Evolutionary conservation across 2,797 vertebrate genomes (phyloP).

Genomic region (Cyprinella venusta): DNA sequence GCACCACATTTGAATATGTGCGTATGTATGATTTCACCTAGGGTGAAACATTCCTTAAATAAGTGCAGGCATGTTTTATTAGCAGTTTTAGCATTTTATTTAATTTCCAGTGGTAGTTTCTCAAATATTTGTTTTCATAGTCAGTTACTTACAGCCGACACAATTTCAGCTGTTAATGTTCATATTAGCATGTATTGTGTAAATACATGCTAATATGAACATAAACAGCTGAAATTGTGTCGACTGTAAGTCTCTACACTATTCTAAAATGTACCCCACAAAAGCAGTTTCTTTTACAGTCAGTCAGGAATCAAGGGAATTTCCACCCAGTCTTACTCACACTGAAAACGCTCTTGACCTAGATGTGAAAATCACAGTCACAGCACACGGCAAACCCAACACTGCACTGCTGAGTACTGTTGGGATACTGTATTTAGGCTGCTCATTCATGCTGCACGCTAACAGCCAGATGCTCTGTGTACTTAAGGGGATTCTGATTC

Average conservation of each 20-base stretch:
- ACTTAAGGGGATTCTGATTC: slow-evolving; percentile 25
- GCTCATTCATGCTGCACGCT: slow-evolving; percentile 44
- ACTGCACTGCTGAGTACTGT: slow-evolving; percentile 38
- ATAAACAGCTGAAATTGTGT: neutral
- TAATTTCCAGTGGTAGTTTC: neutral
- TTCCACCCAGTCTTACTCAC: slow-evolving; percentile 67
- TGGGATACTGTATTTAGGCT: slow-evolving; percentile 46
- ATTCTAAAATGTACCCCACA: slow-evolving; percentile 5
- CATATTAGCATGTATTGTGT: too few species aligned
- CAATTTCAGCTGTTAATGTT: too few species aligned
- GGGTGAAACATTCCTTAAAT: neutral
- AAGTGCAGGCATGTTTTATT: neutral
- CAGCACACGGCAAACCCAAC: slow-evolving; percentile 45
- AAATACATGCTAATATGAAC: neutral
- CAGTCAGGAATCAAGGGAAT: slow-evolving; percentile 63
- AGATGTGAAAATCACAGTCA: slow-evolving; percentile 63
- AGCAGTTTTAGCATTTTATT: slow-evolving; percentile 4
- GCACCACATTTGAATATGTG: neutral
- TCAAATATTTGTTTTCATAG: neutral
- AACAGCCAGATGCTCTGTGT: slow-evolving; percentile 23
- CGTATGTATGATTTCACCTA: neutral
- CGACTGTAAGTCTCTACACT: neutral
- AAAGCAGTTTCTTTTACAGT: slow-evolving; percentile 51
- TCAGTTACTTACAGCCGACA: too few species aligned
- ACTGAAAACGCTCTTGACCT: slow-evolving; percentile 73